Percentiles rank a stretch among this genome's conserved stretches.
Evolutionary conservation across 2,888 invertebrate genomes (phyloP).

Genomic region (Pyrrhia umbra): DNA sequence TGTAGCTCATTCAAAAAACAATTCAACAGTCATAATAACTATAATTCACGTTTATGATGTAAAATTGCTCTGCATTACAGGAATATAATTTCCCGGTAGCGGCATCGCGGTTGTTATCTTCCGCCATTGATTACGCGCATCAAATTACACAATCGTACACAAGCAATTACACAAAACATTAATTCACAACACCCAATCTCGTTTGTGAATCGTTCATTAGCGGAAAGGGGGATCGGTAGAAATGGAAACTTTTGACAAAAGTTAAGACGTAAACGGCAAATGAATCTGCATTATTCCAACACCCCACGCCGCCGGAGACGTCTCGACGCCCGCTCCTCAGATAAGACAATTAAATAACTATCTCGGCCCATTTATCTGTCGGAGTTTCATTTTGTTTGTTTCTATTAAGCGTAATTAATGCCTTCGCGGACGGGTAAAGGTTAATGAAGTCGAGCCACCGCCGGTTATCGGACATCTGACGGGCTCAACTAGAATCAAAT

Average conservation of each 20-base stretch:
- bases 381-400: constrained; percentile 86
- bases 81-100: background rate
- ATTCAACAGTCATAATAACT: constrained; percentile 3
- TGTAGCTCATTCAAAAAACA: constrained; percentile 7
- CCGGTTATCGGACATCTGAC: constrained; percentile 82
- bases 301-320: constrained; percentile 62
- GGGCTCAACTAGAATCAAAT: constrained; percentile 59
- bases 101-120: constrained; percentile 50
- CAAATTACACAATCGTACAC: constrained; percentile 73
- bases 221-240: constrained; percentile 75
- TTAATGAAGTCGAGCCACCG: constrained; percentile 80
- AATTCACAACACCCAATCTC: constrained; percentile 80
- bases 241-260: constrained; percentile 84
- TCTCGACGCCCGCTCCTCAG: constrained; percentile 72
- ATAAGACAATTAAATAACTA: constrained; percentile 88
- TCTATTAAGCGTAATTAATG: constrained; percentile 87
- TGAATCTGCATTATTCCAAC: constrained; percentile 82
- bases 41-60: background rate
- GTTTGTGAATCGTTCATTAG: constrained; percentile 85
- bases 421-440: constrained; percentile 79
- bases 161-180: constrained; percentile 85
- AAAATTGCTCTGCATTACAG: constrained; percentile 21
- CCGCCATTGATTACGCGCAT: constrained; percentile 62
- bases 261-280: constrained; percentile 84
- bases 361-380: constrained; percentile 85